Evolutionary conservation across 2,888 invertebrate genomes (phyloP).

Genomic region (Allacma fusca): DNA sequence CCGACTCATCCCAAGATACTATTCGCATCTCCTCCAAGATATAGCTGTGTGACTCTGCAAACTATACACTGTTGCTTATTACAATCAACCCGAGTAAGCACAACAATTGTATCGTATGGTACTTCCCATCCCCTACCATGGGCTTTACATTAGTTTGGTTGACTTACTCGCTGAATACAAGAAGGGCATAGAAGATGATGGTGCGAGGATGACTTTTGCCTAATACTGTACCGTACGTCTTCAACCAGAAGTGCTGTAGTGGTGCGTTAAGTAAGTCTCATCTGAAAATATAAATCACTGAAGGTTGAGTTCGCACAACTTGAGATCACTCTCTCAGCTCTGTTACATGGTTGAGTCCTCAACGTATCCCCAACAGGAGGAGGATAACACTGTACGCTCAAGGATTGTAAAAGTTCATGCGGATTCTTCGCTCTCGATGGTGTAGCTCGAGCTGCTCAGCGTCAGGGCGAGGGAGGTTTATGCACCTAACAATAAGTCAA

Average conservation of each 20-base stretch:
- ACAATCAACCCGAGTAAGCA: too few relatives aligned
- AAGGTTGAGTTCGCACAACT: slow-evolving; percentile 40
- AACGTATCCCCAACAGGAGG: neutral
- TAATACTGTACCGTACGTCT: too few relatives aligned
- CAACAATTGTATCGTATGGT: neutral
- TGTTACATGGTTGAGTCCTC: neutral
- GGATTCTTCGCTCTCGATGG: neutral
- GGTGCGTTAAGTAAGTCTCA: slow-evolving; percentile 11
- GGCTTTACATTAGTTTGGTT: neutral
- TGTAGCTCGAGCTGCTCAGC: slow-evolving; percentile 1
- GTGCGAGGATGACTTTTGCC: too few relatives aligned
- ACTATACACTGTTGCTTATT: too few relatives aligned
- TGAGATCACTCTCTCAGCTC: slow-evolving; percentile 7
- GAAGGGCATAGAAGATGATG: neutral
- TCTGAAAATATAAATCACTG: neutral
- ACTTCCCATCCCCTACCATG: neutral
- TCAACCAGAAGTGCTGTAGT: neutral
- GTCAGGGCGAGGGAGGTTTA: neutral
- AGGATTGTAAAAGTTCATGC: slow-evolving; percentile 5
- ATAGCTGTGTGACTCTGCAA: too few relatives aligned
- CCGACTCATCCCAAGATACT: slow-evolving; percentile 23
- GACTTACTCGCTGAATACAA: neutral
- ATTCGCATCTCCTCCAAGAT: neutral
- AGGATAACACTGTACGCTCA: slow-evolving; percentile 5
- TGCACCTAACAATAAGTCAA: neutral